Evolutionary conservation across 2,888 invertebrate species (phyloP).

Genomic region (Diaphora mendica): DNA sequence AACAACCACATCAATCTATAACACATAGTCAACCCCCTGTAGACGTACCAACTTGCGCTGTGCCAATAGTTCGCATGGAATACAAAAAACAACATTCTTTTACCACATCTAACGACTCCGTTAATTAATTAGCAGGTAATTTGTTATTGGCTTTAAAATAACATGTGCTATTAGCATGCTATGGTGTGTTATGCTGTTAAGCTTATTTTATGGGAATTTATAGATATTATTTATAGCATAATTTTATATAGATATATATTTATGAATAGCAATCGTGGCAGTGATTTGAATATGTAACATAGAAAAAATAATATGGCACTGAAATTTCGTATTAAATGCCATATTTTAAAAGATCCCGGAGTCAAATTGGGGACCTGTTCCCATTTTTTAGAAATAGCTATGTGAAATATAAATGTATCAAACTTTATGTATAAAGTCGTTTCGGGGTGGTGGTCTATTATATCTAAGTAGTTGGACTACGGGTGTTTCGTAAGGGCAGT

Average conservation of each 20-base stretch:
- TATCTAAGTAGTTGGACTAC: no score
- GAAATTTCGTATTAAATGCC: neutral
- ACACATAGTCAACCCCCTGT: slow-evolving; percentile 41
- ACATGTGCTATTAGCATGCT: slow-evolving; percentile 19
- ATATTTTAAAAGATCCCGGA: neutral
- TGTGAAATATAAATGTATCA: neutral
- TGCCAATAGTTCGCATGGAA: slow-evolving; percentile 77
- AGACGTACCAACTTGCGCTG: slow-evolving; percentile 85
- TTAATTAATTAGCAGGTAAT: slow-evolving; percentile 29
- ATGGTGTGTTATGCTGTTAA: slow-evolving; percentile 9
- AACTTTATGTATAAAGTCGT: neutral
- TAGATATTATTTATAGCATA: neutral
- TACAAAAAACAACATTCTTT: slow-evolving; percentile 81
- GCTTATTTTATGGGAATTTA: neutral
- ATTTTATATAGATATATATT: slow-evolving; percentile 4
- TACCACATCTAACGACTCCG: slow-evolving; percentile 31
- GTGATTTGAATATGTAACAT: slow-evolving; percentile 3
- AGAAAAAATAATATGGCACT: neutral
- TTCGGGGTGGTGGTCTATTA: no score
- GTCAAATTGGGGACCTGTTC: neutral
- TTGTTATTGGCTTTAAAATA: slow-evolving; percentile 14
- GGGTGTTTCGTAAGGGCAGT: no score
- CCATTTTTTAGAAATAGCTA: neutral
- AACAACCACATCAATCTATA: slow-evolving; percentile 33
- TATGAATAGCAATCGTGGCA: slow-evolving; percentile 5